Base-by-base conservation (phyloP, 2,797 vertebrate genomes). In the Bufotes viridis region DNA sequence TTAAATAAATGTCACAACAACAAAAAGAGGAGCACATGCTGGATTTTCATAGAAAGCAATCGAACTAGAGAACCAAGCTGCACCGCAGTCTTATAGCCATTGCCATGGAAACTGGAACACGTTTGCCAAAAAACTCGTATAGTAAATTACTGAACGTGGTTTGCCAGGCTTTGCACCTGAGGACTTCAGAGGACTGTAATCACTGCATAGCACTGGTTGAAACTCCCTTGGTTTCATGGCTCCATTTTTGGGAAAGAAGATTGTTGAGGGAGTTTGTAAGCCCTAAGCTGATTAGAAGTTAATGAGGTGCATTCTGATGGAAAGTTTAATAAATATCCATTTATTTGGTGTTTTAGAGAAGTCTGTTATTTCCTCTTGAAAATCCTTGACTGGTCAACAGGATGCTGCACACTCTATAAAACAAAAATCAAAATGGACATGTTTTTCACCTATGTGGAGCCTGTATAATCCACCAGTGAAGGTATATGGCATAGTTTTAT, bases 251-350 rank as follows among this genome's bases (percentile, higher is more conserved):
- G 53, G 26, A 76, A 18, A 86, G 78, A 82, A 89, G 84, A 89
- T 89, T 89, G 88, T 86, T 89, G 22, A 78, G 88, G 84, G 88
- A 89, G 85, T 89, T 86, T 34, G 29, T 81, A 89, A 78, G 55
- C 88, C 79, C 88, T 58, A 89, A 89, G 79, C 83, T 89, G 88
- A 86, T 89, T 89, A 82, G 70, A 86, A 86, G 83, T 82, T 82
- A 89, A 89, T 89, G 87, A 89, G 61, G 83, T 89, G 87, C 81
- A 58, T 76, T 89, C 83, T 82, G 84, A 89, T 26, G 70, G 84
- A 78, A 86, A 80, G 78, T 89, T 85, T 89, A 86, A 85, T 85
- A 88, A 85, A 81, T 81, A 85, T 70, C 65, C 49, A 18, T 88
- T 88, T 88, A 85, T 88, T 75, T 88, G 75, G 87, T 88, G 87